A percentile compares a stretch with the other conserved stretches of the same genome.
Conservation (phyloP, 2,113 vertebrate genomes). For the Limanda limanda region DNA sequence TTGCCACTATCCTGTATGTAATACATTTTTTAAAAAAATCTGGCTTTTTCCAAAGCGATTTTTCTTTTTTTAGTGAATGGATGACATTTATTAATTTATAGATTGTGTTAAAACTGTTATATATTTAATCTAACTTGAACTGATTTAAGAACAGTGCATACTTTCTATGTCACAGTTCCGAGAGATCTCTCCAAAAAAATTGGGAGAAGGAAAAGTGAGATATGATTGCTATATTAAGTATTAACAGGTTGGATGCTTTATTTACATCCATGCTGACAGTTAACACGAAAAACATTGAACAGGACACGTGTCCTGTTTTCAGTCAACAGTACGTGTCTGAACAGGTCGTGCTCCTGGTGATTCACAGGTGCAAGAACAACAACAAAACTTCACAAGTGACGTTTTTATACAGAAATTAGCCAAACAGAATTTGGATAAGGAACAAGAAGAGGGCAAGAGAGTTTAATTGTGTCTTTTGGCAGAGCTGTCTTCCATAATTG, state of each 20-base stretch:
- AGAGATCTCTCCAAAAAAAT: neutral
- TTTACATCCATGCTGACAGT: conserved; percentile 4
- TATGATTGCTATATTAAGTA: neutral
- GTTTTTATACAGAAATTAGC: no score
- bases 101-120: neutral
- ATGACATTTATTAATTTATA: neutral
- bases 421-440: no score
- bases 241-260: neutral
- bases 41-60: neutral
- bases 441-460: no score
- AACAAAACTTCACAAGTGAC: conserved; percentile 14
- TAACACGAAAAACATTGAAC: neutral
- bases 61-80: neutral
- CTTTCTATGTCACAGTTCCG: neutral
- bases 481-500: no score
- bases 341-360: conserved; percentile 30
- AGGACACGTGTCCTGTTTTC: conserved; percentile 11
- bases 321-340: conserved; percentile 30
- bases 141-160: neutral
- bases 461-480: no score
- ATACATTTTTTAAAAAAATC: neutral
- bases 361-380: neutral
- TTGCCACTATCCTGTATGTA: neutral
- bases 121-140: neutral
- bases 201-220: neutral